A percentile compares a stretch with the other conserved stretches of the same genome.
Conservation (phyloP, 2,797 vertebrate species). For the Remorina albescens region DNA sequence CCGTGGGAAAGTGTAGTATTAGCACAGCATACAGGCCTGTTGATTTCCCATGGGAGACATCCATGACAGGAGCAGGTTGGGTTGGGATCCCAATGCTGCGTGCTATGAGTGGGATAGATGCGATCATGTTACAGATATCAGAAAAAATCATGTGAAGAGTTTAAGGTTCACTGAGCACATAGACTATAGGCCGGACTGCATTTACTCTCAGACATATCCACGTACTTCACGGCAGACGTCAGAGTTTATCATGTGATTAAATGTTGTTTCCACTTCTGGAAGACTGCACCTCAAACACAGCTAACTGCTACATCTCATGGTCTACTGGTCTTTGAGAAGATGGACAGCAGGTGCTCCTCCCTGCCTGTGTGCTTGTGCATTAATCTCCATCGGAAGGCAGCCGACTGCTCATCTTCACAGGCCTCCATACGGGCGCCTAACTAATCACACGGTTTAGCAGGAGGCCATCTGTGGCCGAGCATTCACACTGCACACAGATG, state of each 20-base stretch:
- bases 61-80: constrained; percentile 66
- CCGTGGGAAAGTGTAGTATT: constrained; percentile 80
- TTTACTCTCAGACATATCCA: background rate
- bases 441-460: constrained; percentile 69
- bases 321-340: constrained; percentile 20
- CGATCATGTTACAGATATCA: constrained; percentile 67
- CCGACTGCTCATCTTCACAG: constrained; percentile 38
- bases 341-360: constrained; percentile 56
- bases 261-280: constrained; percentile 9
- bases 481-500: constrained; percentile 33
- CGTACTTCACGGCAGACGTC: background rate
- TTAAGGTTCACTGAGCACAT: constrained; percentile 1
- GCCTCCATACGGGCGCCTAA: constrained; percentile 56
- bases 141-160: constrained; percentile 37
- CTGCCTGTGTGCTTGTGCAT: constrained; percentile 30
- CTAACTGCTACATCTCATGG: constrained; percentile 27
- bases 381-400: constrained; percentile 59
- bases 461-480: constrained; percentile 45
- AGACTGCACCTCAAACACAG: constrained; percentile 35
- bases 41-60: constrained; percentile 77
- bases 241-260: constrained; percentile 11
- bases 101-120: constrained; percentile 27
- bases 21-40: constrained; percentile 65
- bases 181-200: background rate
- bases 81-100: constrained; percentile 35